These are phyloP conservation scores for Drosophila lowei DNA, from an alignment of 1,140 invertebrate genomes.

Conservation along the genomic window DNA sequence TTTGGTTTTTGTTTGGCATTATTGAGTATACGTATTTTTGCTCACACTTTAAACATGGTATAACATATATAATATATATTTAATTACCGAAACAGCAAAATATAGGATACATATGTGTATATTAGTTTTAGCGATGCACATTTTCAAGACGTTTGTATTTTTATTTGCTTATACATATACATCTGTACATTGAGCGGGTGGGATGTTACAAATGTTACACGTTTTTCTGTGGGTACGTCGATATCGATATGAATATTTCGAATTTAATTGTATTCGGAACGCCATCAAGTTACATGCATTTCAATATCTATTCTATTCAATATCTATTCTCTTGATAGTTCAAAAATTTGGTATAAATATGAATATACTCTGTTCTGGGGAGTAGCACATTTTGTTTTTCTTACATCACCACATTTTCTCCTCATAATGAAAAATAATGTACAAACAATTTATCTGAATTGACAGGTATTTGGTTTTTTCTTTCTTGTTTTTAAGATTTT, in stretches of 20 bases:
- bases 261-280: conserved; percentile 16
- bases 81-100: conserved; percentile 47
- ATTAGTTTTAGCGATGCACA: conserved; percentile 19
- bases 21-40: conserved; percentile 48
- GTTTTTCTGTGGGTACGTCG: conserved; percentile 36
- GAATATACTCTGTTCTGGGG: conserved; percentile 59
- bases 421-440: conserved; percentile 18
- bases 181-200: conserved; percentile 55
- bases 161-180: neutral
- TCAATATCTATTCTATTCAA: conserved; percentile 10
- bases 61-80: conserved; percentile 51
- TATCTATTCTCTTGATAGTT: conserved; percentile 33
- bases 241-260: conserved; percentile 68
- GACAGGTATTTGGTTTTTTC: conserved; percentile 46
- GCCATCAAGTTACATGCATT: conserved; percentile 12
- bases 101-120: neutral
- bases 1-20: conserved; percentile 53
- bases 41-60: conserved; percentile 48
- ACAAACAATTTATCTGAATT: conserved; percentile 63
- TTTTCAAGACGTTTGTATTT: neutral
- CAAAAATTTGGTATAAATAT: conserved; percentile 72
- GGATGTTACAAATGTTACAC: conserved; percentile 21
- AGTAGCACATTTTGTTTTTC: conserved; percentile 35
- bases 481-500: conserved; percentile 37
- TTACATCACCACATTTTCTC: conserved; percentile 23